phyloP scores from a whole-genome alignment of 2,113 vertebrate genomes.

The Mystacornis crossleyi region DNA sequence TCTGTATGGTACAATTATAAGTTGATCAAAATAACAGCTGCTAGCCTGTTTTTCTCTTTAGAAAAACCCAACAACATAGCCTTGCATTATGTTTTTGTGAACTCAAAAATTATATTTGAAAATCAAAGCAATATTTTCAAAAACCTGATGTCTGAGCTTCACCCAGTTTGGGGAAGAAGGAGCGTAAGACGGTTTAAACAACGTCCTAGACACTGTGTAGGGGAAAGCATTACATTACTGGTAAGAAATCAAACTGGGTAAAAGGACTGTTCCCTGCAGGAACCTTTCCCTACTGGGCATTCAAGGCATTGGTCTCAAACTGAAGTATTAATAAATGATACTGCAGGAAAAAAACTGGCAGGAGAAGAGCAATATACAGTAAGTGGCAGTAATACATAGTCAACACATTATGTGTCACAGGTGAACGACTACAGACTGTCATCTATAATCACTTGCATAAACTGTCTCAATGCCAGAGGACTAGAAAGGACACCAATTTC shows the following conservation, averaged over 20 bases:
- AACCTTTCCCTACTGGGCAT: neutral
- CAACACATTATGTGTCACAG: neutral
- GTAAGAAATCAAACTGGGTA: neutral
- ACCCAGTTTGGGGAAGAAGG: neutral
- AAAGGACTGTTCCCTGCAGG: neutral
- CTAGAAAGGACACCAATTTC: slow-evolving; percentile 2
- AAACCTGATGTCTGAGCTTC: neutral
- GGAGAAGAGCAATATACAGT: neutral
- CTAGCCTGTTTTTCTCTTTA: neutral
- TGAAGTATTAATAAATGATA: neutral
- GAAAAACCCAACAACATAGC: neutral
- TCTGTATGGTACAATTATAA: neutral
- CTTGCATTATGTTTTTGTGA: neutral
- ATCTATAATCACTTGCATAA: neutral
- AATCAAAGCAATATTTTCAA: neutral
- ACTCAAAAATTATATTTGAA: neutral
- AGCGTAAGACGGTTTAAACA: neutral
- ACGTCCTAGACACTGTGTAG: accelerated
- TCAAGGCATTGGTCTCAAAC: neutral
- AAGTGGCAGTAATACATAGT: neutral
- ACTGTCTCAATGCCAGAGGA: neutral
- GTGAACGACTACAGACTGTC: neutral
- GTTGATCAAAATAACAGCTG: neutral
- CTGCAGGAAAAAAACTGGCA: neutral
- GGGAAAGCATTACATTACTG: neutral